Evolutionary conservation across 2,888 invertebrate genomes (phyloP).

Genomic region (Agonopterix alstromeriana): DNA sequence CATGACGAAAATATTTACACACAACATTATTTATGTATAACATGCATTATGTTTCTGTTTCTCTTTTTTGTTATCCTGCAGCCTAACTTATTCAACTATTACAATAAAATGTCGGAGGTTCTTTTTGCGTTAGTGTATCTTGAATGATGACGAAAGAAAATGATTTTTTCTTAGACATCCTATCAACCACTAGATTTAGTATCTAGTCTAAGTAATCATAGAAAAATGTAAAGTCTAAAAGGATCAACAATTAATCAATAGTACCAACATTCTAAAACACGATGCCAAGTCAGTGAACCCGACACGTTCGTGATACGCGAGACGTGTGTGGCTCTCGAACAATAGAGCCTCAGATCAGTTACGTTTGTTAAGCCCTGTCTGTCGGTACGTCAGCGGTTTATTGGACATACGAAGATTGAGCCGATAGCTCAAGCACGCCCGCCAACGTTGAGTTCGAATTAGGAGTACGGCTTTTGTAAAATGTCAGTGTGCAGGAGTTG

Average conservation of each 20-base stretch:
- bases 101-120: no score
- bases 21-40: no score
- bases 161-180: no score
- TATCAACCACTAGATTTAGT: no score
- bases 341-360: conserved; percentile 55
- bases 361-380: conserved; percentile 57
- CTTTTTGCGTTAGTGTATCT: no score
- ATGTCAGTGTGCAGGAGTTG: background rate
- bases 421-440: conserved; percentile 50
- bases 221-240: background rate
- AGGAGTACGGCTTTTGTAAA: conserved; percentile 15
- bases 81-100: no score
- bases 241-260: background rate
- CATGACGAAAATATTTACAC: background rate
- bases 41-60: no score
- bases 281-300: conserved; percentile 11
- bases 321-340: conserved; percentile 41
- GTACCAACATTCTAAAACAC: conserved; percentile 4
- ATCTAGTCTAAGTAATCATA: no score
- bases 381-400: conserved; percentile 57
- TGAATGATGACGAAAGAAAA: no score
- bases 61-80: no score
- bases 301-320: conserved; percentile 13
- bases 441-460: conserved; percentile 45
- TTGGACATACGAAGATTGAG: conserved; percentile 57